Evolutionary conservation across 2,888 invertebrate genomes (phyloP), one percentile per base, ranked within the genome.

Genomic region (Temnothorax unifasciatus): DNA sequence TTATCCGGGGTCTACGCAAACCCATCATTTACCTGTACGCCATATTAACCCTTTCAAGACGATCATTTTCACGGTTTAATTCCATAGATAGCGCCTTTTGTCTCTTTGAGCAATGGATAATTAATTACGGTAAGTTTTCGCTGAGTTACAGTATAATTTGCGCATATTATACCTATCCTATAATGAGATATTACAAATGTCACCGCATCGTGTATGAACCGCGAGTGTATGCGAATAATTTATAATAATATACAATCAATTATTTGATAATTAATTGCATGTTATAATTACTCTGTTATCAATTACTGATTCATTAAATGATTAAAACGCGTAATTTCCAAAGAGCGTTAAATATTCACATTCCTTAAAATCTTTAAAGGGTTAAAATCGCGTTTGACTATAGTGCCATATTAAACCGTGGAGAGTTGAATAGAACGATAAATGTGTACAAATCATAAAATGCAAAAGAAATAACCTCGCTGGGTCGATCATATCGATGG

Each of bases 401-500:
- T 69, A 29, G 9, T 15, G n/a, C 6, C 50, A 63, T 8, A n/a
- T 6, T 21, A 13, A 5, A 5, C 21, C 29, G 44, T 21, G 13
- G 5, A 29, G 3, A 18, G 25, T 21, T 18, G 66, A 38, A 44
- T 38, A 38, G 41, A 18, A 38, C 34, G 18, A 64, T 44, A 18
- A 68, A 68, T 18, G 21, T 71, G 6, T 50, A 63, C 41, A 18
- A 47, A 57, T 61, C 25, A 44, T 74, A 59, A 69, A 85, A 50
- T 54, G 69, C 1, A 59, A 9, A 21, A 50, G 44, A 15, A 29
- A 50, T 54, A 47, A 68, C 59, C 59, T 73, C 63, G 50, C n/a
- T 21, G 25, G 73, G n/a, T 50, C 79, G 82, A 88, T 88, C 82
- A 57, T 29, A 61, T 44, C 76, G 86, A 85, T 87, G 77, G 41